A percentile compares a stretch with the other conserved stretches of the same genome.
phyloP scores from a whole-genome alignment of 2,113 vertebrate species.

The Lampris megalopsis region DNA sequence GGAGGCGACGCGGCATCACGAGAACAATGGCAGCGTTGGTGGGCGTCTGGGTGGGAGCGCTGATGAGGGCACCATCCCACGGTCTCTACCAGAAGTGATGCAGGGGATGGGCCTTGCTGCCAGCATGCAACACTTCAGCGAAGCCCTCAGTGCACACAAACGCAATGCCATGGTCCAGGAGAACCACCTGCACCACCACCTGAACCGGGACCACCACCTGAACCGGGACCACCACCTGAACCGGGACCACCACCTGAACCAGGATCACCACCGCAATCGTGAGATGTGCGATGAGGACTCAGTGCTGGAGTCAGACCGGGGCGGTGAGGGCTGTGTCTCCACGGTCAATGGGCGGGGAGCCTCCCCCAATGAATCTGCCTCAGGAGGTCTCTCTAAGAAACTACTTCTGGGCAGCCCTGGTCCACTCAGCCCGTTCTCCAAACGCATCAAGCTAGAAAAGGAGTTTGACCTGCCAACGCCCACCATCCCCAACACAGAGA shows the following conservation, averaged over 20 bases:
- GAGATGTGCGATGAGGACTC: conserved; percentile 95
- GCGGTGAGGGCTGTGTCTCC: conserved; percentile 87
- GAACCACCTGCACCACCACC: conserved; percentile 87
- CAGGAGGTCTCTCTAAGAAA: conserved; percentile 96
- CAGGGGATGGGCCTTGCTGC: conserved; percentile 96
- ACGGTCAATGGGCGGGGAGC: conserved; percentile 93
- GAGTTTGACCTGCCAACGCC: conserved; percentile 97
- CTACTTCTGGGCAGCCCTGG: conserved; percentile 97
- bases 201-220: conserved; percentile 64
- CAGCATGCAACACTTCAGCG: conserved; percentile 99
- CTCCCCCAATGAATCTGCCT: conserved; percentile 95
- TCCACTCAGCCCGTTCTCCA: conserved; percentile 97
- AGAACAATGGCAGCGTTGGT: conserved; percentile 87
- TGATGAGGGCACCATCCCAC: conserved; percentile 86
- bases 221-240: neutral
- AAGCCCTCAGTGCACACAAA: conserved; percentile 97
- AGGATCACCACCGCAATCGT: conserved; percentile 70
- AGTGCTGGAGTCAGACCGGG: conserved; percentile 92
- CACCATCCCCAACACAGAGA: conserved; percentile 98
- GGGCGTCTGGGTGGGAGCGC: conserved; percentile 68
- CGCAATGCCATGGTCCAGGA: conserved; percentile 91
- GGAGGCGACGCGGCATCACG: conserved; percentile 92
- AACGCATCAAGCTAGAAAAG: conserved; percentile 99
- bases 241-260: neutral
- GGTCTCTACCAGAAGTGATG: conserved; percentile 95